Base-by-base conservation (phyloP, 53 echinoderm and acorn worm species). In the Stichopus horrens region DNA sequence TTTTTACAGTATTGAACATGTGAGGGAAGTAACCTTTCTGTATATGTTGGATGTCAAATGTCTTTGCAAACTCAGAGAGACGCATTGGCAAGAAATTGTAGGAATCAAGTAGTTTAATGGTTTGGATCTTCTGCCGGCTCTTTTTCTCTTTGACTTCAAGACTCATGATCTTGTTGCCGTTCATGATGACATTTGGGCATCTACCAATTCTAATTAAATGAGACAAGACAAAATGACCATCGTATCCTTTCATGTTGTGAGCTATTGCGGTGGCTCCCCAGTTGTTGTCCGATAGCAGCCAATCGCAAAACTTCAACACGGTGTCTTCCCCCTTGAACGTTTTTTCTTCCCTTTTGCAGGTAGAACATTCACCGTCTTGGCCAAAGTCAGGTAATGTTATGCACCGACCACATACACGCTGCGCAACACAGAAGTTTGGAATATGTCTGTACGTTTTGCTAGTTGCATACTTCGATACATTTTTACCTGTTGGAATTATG, bases 211-310 rank as follows among this genome's bases (percentile, higher is more conserved):
- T 18, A 6, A 37, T 57, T 7, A 91, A 20, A 53, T 81, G 74
- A 0, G 57, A 16, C 20, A 88, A 52, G 8, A 91, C 59, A 16
- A 91, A 91, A 6, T 88, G 37, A 6, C 88, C 91, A 58, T 91
- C 88, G 51, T 88, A 91, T 4, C 91, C 81, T 74, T 88, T 91
- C 60, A 83, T 80, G 53, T 91, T 91, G 22, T 91, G 91, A 52
- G 91, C 91, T 52, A 91, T 83, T 10, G 63, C 79, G 9, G 56
- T 74, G 10, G 63, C 21, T 1, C 21, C 11, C 13, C 11, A 14
- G 21, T 88, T 88, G 1, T 57, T 51, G 10, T 80, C 53, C n/a
- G 52, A 18, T 8, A 86, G 68, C 5, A 86, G 18, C 88, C 91
- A 88, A 53, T 82, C 7, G 22, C 91, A 91, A 88, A 91, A 91